Base-by-base conservation (phyloP, 1,140 invertebrate species). In the Xylocopa sonorina region DNA sequence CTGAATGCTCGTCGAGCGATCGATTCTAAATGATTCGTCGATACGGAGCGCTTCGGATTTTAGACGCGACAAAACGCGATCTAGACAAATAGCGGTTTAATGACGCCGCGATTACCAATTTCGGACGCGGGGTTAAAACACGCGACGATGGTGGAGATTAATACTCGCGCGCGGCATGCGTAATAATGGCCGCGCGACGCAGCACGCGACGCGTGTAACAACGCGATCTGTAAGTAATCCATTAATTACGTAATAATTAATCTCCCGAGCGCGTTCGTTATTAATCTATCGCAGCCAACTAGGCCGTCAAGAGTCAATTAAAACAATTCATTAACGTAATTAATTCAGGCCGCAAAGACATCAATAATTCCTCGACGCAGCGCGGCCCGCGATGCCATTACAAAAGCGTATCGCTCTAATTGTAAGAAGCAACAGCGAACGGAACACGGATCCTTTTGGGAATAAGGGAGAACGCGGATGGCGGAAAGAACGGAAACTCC, bases 401-500 rank as follows among this genome's bases (percentile, higher is more conserved):
- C 16, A 32, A 34, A 57, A 38, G 14, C 29, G 16, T 27, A n/a
- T 29, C 18, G 21, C 68, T 55, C 46, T 14, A n/a, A n/a, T n/a
- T n/a, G n/a, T n/a, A 7, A 0, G 32, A 24, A 34, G 29, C 38
- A 67, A 50, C 32, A 7, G 18, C 14, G 71, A 53, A 34, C 27
- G 53, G 38, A 67, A 55, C 12, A 10, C 29, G 34, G 50, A n/a
- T 29, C 21, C 27, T 69, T 53, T 18, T 14, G 32, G 24, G 14
- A n/a, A 12, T 14, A 43, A 51, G 21, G 32, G 27, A 29, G 43
- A 32, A 72, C 21, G 6, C 18, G 24, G 10, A 34, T 24, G n/a
- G n/a, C n/a, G n/a, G 27, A 32, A 16, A n/a, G 12, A n/a, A 34
- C 38, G 18, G 48, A 48, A 78, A 72, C 29, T 72, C 51, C 16